Conservation (phyloP, 2,888 invertebrate species). For the Cephonodes hylas region DNA sequence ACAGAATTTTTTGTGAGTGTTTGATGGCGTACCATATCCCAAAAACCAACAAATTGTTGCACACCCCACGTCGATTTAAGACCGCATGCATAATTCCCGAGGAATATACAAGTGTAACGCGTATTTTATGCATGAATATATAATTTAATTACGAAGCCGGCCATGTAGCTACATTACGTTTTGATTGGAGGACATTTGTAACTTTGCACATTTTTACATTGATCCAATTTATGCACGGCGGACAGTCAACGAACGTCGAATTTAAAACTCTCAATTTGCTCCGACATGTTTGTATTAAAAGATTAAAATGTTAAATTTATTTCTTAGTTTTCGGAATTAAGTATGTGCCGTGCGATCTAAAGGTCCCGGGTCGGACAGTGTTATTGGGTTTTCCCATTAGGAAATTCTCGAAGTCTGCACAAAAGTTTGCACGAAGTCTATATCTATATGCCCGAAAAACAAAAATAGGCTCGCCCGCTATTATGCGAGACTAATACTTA, state of each 20-base stretch:
- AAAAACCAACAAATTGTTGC: background rate
- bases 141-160: slow-evolving; percentile 58
- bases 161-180: slow-evolving; percentile 35
- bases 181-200: slow-evolving; percentile 44
- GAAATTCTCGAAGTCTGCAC: no score
- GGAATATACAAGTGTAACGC: slow-evolving; percentile 29
- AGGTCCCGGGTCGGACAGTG: no score
- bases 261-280: background rate
- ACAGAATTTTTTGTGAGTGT: no score
- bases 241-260: background rate
- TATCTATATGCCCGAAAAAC: no score
- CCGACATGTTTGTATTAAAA: background rate
- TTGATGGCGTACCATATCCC: no score
- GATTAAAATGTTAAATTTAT: background rate
- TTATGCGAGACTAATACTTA: no score
- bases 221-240: background rate
- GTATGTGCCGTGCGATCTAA: no score
- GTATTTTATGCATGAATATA: slow-evolving; percentile 60
- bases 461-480: no score
- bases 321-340: background rate
- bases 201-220: slow-evolving; percentile 20
- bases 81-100: background rate
- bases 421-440: no score
- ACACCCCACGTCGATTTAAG: background rate
- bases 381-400: no score